Percentiles rank a stretch among this genome's conserved stretches.
These are phyloP conservation scores for Tryphoninae sp. DNA, from an alignment of 2,888 invertebrate species.

Conservation along the genomic window DNA sequence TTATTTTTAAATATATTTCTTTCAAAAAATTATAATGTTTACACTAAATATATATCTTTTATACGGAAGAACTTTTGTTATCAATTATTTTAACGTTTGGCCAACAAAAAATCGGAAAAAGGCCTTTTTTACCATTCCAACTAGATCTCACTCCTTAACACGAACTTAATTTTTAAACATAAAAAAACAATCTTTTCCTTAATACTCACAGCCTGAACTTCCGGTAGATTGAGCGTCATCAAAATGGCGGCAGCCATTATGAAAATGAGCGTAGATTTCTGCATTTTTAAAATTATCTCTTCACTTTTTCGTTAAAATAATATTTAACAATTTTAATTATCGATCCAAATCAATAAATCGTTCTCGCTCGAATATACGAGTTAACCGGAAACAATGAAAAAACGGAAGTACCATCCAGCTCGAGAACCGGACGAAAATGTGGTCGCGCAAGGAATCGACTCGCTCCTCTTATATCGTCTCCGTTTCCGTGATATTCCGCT, in stretches of 20 bases:
- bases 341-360: not conserved
- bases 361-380: not conserved
- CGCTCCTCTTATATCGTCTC: constrained; percentile 55
- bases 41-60: too few species aligned
- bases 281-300: constrained; percentile 31
- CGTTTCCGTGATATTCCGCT: constrained; percentile 33
- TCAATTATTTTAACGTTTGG: too few species aligned
- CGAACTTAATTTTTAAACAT: not conserved
- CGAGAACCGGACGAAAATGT: constrained; percentile 43
- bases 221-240: constrained; percentile 31
- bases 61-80: too few species aligned
- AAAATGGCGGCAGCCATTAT: constrained; percentile 32
- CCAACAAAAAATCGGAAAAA: too few species aligned
- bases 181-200: not conserved
- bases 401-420: constrained; percentile 17
- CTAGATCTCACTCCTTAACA: not conserved
- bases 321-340: not conserved
- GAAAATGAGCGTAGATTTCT: constrained; percentile 33
- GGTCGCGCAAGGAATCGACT: constrained; percentile 40
- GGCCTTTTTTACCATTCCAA: too few species aligned
- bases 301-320: not conserved
- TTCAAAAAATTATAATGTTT: too few species aligned
- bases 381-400: constrained; percentile 1
- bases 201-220: constrained; percentile 53
- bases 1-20: too few species aligned